Evolutionary conservation across 2,113 vertebrate genomes (phyloP).

Genomic region (Hydropotes inermis): DNA sequence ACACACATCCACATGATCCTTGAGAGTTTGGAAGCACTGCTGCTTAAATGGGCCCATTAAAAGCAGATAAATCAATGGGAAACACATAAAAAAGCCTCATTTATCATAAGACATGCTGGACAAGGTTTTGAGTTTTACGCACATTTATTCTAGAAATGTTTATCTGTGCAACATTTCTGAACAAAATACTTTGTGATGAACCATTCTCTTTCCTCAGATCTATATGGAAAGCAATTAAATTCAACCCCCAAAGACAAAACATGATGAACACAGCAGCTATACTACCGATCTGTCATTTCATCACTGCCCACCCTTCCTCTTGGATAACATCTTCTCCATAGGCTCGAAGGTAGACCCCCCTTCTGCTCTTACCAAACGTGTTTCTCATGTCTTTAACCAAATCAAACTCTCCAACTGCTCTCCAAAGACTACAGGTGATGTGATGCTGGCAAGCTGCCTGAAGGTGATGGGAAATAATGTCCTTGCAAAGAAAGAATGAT

Average conservation of each 20-base stretch:
- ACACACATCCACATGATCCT: background rate
- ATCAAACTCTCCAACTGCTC: background rate
- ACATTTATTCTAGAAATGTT: constrained; percentile 79
- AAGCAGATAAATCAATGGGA: constrained; percentile 71
- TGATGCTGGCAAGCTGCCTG: background rate
- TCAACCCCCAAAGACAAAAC: constrained; percentile 50
- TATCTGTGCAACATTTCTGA: constrained; percentile 73
- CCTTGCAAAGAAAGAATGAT: background rate
- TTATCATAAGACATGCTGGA: constrained; percentile 69
- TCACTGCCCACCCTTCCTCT: background rate
- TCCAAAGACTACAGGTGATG: background rate
- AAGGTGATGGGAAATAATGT: background rate
- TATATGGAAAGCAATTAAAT: constrained; percentile 42
- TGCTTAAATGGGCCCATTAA: constrained; percentile 53
- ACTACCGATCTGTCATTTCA: constrained; percentile 31
- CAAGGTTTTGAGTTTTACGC: constrained; percentile 64
- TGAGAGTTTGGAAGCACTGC: background rate
- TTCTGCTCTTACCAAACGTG: background rate
- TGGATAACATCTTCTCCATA: background rate
- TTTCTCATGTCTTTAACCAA: background rate
- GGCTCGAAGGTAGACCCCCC: background rate
- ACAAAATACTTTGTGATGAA: constrained; percentile 67
- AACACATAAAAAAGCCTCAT: constrained; percentile 66
- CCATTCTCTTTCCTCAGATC: constrained; percentile 57
- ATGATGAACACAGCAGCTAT: background rate